Base-by-base conservation (phyloP, 2,797 vertebrate genomes). In the Sphaeramia orbicularis region DNA sequence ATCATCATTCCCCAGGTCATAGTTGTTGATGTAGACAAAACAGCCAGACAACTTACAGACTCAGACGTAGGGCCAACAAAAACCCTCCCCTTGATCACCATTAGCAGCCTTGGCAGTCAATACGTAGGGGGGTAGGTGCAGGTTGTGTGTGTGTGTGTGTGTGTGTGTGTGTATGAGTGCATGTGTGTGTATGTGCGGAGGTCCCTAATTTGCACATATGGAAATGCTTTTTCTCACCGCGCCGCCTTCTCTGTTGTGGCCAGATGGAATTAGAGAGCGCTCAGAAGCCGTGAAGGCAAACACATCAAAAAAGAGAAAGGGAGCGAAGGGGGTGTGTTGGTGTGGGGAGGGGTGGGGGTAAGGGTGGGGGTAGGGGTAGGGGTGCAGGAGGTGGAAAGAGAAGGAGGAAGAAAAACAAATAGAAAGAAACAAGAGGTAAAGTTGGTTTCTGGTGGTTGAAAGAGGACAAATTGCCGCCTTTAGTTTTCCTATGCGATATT, bases 181-280 rank as follows among this genome's bases (percentile, higher is more conserved):
- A 48, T 37, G 36, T 66, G 62, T 37, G 57, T 57, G 51, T 45
- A 41, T 48, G 43, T n/a, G 56, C 15, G 64, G 70, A 68, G 69
- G 37, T 96, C 75, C 94, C 94, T 98, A 96, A 97, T 97, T 96
- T 96, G 95, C 96, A 96, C 97, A 97, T 97, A 97, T 97, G 96
- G 96, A 97, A 97, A 96, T 95, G 95, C 95, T 96, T 95, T 96
- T 95, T 96, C 95, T 95, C 93, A 87, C 95, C 89, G 83, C 93
- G 93, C 93, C 49, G 81, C 94, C 93, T 95, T 93, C 96, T 97
- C 95, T 96, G 95, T 95, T 96, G 96, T 96, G 96, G 96, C 97
- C 97, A 97, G 96, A 97, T 98, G 96, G 96, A 96, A 96, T 96
- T 96, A 96, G 95, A 90, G 91, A 95, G 95, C 91, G 93, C 94